Percentiles rank a stretch among this genome's conserved stretches.
phyloP scores from a whole-genome alignment of 2,797 vertebrate genomes.

The Microchirus variegatus region DNA sequence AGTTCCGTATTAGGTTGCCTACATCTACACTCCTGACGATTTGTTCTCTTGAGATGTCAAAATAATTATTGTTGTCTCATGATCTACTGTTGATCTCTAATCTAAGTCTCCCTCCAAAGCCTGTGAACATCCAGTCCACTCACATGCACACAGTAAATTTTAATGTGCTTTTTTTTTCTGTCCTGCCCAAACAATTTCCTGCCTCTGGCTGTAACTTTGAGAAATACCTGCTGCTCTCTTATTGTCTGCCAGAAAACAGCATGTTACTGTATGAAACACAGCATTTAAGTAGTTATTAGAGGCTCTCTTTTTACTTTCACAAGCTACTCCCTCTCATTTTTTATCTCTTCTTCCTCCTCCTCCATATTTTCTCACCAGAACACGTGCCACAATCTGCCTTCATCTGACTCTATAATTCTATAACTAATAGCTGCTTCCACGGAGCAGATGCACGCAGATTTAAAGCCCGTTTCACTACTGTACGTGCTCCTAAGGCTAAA shows the following conservation, averaged over 20 bases:
- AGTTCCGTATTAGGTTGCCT: no score
- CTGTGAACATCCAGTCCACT: slow-evolving; percentile 5
- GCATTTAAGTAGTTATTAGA: slow-evolving; percentile 36
- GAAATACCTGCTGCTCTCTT: slow-evolving; percentile 45
- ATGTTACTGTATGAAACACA: background rate
- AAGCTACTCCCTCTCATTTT: background rate
- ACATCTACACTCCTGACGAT: no score
- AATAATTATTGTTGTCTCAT: no score
- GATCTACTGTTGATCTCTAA: no score
- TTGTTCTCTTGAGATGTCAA: no score
- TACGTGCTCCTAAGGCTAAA: slow-evolving; percentile 4
- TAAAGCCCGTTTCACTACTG: slow-evolving; percentile 22
- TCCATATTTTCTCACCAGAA: slow-evolving; percentile 9
- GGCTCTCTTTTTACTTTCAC: slow-evolving; percentile 5
- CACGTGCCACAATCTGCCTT: slow-evolving; percentile 12
- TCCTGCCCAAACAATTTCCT: slow-evolving; percentile 45
- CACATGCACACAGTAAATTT: slow-evolving; percentile 15
- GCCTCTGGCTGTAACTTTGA: slow-evolving; percentile 22
- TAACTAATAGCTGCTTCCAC: slow-evolving; percentile 37
- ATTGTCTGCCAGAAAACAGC: slow-evolving; percentile 29
- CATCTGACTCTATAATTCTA: slow-evolving; percentile 2
- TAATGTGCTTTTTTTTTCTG: slow-evolving; percentile 27
- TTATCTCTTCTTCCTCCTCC: background rate
- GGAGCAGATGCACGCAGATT: slow-evolving; percentile 20
- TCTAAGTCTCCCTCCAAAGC: background rate